phyloP scores from a whole-genome alignment of 2,113 vertebrate species.

The Danionella cerebrum region DNA sequence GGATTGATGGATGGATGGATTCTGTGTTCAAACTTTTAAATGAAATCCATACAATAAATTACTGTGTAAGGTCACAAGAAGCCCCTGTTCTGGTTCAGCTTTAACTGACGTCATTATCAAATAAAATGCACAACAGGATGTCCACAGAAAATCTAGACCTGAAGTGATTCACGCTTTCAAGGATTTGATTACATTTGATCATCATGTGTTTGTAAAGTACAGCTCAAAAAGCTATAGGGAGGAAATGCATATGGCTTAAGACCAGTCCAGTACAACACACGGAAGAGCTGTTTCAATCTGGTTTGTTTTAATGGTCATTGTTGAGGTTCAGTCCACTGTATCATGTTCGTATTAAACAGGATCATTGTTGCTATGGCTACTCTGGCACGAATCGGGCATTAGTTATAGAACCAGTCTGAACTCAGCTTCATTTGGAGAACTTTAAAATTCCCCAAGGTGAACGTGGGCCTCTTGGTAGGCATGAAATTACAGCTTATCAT shows the following conservation, averaged over 20 bases:
- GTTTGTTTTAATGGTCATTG: neutral
- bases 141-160: neutral
- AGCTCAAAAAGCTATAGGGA: slow-evolving; percentile 17
- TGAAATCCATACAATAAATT: no score
- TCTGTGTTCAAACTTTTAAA: no score
- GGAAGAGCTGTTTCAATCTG: neutral
- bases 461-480: neutral
- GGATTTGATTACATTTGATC: neutral
- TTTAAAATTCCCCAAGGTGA: neutral
- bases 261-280: neutral
- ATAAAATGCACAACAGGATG: neutral
- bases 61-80: no score
- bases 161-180: neutral
- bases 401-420: neutral
- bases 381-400: neutral
- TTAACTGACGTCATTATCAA: no score
- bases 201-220: slow-evolving; percentile 9
- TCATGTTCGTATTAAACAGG: neutral
- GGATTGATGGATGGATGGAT: no score
- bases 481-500: neutral
- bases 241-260: slow-evolving; percentile 10
- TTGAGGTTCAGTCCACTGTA: slow-evolving; percentile 2
- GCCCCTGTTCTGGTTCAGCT: no score
- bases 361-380: slow-evolving; percentile 1
- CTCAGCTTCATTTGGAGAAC: neutral